Evolutionary conservation across 2,113 vertebrate species (phyloP).

Genomic region (Eretmochelys imbricata): DNA sequence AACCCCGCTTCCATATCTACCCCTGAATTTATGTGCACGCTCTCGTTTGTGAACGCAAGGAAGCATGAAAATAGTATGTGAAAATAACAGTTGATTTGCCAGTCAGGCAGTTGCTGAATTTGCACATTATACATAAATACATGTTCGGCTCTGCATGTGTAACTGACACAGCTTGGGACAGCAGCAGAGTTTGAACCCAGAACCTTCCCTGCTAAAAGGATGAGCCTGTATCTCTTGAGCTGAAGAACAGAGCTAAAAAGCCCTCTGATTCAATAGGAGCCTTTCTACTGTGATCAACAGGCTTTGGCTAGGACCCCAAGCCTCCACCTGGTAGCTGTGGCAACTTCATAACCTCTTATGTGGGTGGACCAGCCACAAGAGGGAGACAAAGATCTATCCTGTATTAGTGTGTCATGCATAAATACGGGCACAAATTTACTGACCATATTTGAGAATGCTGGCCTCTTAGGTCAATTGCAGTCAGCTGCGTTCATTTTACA

Average conservation of each 20-base stretch:
- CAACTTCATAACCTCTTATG: conserved; percentile 10
- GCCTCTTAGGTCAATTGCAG: not conserved
- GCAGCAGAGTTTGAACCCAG: fast-evolving
- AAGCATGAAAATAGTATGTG: not conserved
- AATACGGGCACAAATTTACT: fast-evolving
- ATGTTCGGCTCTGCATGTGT: not conserved
- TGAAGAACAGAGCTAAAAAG: not conserved
- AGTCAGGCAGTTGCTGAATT: not conserved
- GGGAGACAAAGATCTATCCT: conserved; percentile 59
- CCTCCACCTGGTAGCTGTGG: fast-evolving
- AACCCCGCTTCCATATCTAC: not conserved
- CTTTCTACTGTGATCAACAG: fast-evolving
- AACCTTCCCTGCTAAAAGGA: not conserved
- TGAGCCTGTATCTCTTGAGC: not conserved
- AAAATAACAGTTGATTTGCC: not conserved
- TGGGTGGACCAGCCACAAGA: conserved; percentile 50
- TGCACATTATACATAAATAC: not conserved
- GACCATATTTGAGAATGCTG: not conserved
- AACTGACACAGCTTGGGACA: not conserved
- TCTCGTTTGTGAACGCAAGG: not conserved
- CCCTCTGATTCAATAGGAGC: fast-evolving
- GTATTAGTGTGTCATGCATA: not conserved
- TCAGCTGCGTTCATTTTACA: fast-evolving
- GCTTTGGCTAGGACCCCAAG: not conserved
- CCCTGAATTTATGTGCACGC: not conserved